Evolutionary conservation across 1,140 invertebrate genomes (phyloP).

Genomic region (Atta texana): DNA sequence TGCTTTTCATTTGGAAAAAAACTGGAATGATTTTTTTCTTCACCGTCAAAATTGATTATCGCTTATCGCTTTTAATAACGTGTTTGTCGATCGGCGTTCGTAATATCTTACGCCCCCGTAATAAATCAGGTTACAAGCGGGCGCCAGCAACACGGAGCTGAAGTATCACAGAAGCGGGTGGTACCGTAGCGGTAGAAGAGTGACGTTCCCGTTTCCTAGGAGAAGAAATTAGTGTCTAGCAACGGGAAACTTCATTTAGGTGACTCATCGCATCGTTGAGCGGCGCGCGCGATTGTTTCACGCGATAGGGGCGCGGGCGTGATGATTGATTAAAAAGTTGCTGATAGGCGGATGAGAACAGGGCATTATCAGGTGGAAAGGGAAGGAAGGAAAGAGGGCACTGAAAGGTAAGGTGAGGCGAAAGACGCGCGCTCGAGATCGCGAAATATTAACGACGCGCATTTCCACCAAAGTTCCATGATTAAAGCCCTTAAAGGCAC

Average conservation of each 20-base stretch:
- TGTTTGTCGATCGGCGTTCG: slow-evolving; percentile 20
- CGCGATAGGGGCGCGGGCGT: slow-evolving; percentile 44
- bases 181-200: not conserved
- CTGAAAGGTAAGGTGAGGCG: slow-evolving; percentile 33
- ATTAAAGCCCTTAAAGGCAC: slow-evolving; percentile 70
- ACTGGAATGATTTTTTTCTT: not conserved
- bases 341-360: slow-evolving; percentile 38
- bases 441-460: slow-evolving; percentile 60
- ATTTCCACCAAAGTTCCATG: slow-evolving; percentile 68
- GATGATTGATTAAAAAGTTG: slow-evolving; percentile 64
- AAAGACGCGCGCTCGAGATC: slow-evolving; percentile 30
- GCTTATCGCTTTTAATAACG: slow-evolving; percentile 46
- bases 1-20: not conserved
- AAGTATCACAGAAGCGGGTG: slow-evolving; percentile 18
- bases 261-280: slow-evolving; percentile 51
- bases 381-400: not conserved
- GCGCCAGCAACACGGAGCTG: not conserved
- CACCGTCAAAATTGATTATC: slow-evolving; percentile 34
- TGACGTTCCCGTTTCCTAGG: slow-evolving; percentile 39
- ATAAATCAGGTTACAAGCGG: slow-evolving; percentile 42
- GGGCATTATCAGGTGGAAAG: slow-evolving; percentile 17
- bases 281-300: slow-evolving; percentile 50
- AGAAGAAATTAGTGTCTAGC: slow-evolving; percentile 51
- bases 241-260: slow-evolving; percentile 56
- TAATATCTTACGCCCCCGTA: slow-evolving; percentile 40